Conservation (phyloP, 2,797 vertebrate species). For the Todus mexicanus region DNA sequence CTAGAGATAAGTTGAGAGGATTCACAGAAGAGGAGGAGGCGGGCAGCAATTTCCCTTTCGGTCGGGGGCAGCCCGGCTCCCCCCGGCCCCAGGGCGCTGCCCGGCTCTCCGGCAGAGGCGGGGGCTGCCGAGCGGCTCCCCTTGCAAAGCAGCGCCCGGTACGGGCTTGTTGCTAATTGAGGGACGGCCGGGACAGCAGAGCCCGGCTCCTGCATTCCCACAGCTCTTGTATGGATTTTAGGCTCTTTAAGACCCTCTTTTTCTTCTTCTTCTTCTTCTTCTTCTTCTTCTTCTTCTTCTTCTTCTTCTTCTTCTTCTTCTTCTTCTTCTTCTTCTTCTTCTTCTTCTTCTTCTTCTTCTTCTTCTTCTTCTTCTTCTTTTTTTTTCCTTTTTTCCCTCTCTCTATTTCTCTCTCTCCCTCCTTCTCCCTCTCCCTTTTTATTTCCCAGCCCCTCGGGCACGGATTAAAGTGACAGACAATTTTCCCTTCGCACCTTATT, state of each 20-base stretch:
- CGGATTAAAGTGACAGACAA: conserved; percentile 80
- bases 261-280: no score
- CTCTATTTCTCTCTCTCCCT: neutral
- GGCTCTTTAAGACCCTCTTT: conserved; percentile 73
- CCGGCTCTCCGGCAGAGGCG: neutral
- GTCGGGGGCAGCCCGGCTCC: no score
- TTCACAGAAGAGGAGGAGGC: neutral
- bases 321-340: no score
- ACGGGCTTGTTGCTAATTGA: conserved; percentile 71
- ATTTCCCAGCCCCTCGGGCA: conserved; percentile 80
- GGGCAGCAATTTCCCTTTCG: neutral
- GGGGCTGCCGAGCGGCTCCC: neutral
- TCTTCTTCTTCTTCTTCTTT: no score
- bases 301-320: no score
- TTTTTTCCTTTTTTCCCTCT: neutral
- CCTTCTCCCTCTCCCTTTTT: conserved; percentile 61
- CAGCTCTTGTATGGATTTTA: conserved; percentile 75
- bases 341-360: no score
- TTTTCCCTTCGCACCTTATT: conserved; percentile 81
- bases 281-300: no score
- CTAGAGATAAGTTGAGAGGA: neutral
- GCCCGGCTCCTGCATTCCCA: conserved; percentile 61
- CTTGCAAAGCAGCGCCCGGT: conserved; percentile 16
- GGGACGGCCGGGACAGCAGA: conserved; percentile 64
- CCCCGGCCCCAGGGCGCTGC: neutral